A percentile compares a stretch with the other conserved stretches of the same genome.
Evolutionary conservation across 2,888 invertebrate genomes (phyloP).

Genomic region (Tortricodes alternella): DNA sequence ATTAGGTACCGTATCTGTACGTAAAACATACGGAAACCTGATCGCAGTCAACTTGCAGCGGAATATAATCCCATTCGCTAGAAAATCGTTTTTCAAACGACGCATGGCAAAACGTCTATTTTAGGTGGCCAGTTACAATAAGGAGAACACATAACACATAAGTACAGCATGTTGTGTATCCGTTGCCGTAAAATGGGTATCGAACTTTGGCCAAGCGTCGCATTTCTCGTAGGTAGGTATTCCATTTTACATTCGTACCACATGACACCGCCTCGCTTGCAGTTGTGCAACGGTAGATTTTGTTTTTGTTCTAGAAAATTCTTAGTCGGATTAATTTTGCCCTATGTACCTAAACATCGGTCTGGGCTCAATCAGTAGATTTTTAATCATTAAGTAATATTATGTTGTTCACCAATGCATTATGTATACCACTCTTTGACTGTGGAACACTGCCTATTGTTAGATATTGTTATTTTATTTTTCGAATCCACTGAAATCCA

Average conservation of each 20-base stretch:
- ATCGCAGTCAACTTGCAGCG: too few relatives aligned
- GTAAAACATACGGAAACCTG: too few relatives aligned
- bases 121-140: conserved; percentile 1
- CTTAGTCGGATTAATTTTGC: conserved; percentile 1
- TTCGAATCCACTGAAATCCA: too few relatives aligned
- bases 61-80: background rate
- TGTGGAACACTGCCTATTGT: too few relatives aligned
- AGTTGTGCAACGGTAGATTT: conserved; percentile 45
- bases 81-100: background rate
- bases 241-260: conserved; percentile 30
- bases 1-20: too few relatives aligned
- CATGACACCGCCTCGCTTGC: conserved; percentile 38
- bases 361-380: too few relatives aligned
- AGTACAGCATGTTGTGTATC: conserved; percentile 12
- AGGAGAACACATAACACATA: conserved; percentile 7
- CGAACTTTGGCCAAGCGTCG: conserved; percentile 31
- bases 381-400: too few relatives aligned
- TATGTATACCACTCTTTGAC: too few relatives aligned
- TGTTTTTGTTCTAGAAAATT: conserved; percentile 34
- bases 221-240: conserved; percentile 30
- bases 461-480: too few relatives aligned
- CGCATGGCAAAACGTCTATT: background rate
- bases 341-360: too few relatives aligned
- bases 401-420: too few relatives aligned
- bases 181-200: conserved; percentile 20